Evolutionary conservation across 2,888 invertebrate species (phyloP).

Genomic region (Ptychoptera contaminata): DNA sequence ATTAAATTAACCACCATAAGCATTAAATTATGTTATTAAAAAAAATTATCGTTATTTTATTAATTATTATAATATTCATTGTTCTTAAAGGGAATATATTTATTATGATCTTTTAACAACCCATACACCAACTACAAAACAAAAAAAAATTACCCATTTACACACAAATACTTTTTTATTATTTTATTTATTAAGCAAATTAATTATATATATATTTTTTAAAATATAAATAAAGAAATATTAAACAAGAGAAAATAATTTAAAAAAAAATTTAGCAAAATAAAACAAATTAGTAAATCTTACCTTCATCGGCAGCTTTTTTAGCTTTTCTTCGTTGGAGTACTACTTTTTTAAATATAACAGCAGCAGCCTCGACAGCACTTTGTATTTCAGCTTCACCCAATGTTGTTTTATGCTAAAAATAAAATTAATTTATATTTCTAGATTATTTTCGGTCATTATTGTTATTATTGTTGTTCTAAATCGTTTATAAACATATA

Average conservation of each 20-base stretch:
- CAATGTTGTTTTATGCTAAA: slow-evolving; percentile 25
- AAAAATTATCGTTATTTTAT: too few relatives aligned
- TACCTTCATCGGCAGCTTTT: slow-evolving; percentile 28
- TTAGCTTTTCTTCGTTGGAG: slow-evolving; percentile 25
- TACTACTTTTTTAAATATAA: slow-evolving; percentile 29
- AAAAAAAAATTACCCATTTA: too few relatives aligned
- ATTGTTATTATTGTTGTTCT: background rate
- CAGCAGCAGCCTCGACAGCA: slow-evolving; percentile 30
- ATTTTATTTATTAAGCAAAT: too few relatives aligned
- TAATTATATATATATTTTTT: too few relatives aligned
- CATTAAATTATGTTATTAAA: too few relatives aligned
- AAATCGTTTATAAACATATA: background rate
- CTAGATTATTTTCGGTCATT: background rate
- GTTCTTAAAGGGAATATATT: too few relatives aligned
- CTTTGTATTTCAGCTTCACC: slow-evolving; percentile 30
- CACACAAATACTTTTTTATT: too few relatives aligned
- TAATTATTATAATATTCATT: too few relatives aligned
- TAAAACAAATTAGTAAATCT: slow-evolving; percentile 15
- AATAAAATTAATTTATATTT: slow-evolving; percentile 1
- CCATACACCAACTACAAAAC: too few relatives aligned
- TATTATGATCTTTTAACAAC: too few relatives aligned
- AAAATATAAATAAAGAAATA: background rate
- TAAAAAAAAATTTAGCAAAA: background rate
- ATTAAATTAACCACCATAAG: too few relatives aligned
- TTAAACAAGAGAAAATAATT: background rate